Base-by-base conservation (phyloP, 2,888 invertebrate species). In the Tribolium freemani region DNA sequence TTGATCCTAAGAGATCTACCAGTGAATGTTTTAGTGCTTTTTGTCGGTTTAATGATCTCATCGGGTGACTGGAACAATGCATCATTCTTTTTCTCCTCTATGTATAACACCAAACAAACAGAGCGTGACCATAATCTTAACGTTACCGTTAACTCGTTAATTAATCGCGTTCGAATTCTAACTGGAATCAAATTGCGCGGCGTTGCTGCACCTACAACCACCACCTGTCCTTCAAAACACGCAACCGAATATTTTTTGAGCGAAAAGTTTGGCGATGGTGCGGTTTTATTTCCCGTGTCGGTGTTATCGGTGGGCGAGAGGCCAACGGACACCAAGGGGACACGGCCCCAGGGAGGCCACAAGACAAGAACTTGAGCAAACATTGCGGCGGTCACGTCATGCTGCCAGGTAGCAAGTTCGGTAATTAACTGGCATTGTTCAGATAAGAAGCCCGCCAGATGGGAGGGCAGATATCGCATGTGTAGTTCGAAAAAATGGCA, bases 351-450 rank as follows among this genome's bases (percentile, higher is more conserved):
- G 64, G 53, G 53, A 66, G 50, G 54, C 53, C 72, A 66, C 72
- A 72, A 74, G 75, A 76, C 77, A 77, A 72, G 66, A 57, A 78
- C 74, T 76, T 77, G 78, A 76, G 79, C 79, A 82, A 82, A 83
- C 81, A 81, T 77, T 76, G 76, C 76, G 75, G 79, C 77, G 80
- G 82, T 80, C 82, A 82, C 83, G 83, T 83, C 81, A 80, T 76
- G 76, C 80, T 81, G 79, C 79, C 82, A 83, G 83, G 84, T 83
- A 83, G 82, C 83, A 82, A 82, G 82, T 84, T 84, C 78, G 82
- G 83, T 84, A 83, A 84, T 84, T 84, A 84, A 84, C 82, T 81
- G 82, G 82, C 84, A 83, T 84, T 84, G 83, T 84, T 83, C 81
- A 81, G 83, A 84, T 83, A 84, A 84, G 82, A 79, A 76, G 78